phyloP scores from a whole-genome alignment of 2,888 invertebrate species.

The Entomobrya multifasciata region DNA sequence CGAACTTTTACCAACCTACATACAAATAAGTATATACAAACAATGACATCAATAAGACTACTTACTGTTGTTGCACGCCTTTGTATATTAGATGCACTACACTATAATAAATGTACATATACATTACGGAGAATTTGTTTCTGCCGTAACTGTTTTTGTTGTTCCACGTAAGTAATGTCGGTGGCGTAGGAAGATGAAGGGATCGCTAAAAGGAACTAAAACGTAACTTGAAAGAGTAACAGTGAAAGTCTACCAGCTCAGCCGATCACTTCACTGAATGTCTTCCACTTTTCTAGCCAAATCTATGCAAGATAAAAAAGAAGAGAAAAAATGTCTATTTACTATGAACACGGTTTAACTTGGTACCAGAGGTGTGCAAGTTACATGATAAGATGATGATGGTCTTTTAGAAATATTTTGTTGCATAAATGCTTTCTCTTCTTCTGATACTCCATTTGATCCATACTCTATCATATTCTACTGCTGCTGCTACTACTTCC shows the following conservation, averaged over 20 bases:
- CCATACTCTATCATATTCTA: not conserved
- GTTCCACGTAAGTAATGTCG: not conserved
- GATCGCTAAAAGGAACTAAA: not conserved
- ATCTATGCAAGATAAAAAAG: not conserved
- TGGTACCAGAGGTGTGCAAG: slow-evolving; percentile 29
- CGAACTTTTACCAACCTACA: slow-evolving; percentile 27
- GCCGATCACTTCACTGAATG: slow-evolving; percentile 44
- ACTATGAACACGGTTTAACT: slow-evolving; percentile 1
- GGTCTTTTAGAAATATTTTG: slow-evolving; percentile 5
- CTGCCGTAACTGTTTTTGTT: slow-evolving; percentile 20
- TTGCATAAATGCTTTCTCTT: not conserved
- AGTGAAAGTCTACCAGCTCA: slow-evolving; percentile 39
- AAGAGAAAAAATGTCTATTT: not conserved
- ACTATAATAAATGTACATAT: slow-evolving; percentile 3
- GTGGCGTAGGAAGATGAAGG: not conserved
- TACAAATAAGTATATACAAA: not conserved
- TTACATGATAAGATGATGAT: slow-evolving; percentile 40
- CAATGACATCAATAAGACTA: slow-evolving; percentile 27
- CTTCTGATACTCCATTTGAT: not conserved
- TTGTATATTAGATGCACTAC: slow-evolving; percentile 54
- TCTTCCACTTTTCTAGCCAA: not conserved
- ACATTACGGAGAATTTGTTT: not conserved
- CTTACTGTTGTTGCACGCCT: slow-evolving; percentile 29
- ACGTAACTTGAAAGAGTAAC: slow-evolving; percentile 48
- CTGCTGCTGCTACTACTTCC: not conserved